Conservation (phyloP, 1,140 invertebrate species). For the Nasonia giraulti region DNA sequence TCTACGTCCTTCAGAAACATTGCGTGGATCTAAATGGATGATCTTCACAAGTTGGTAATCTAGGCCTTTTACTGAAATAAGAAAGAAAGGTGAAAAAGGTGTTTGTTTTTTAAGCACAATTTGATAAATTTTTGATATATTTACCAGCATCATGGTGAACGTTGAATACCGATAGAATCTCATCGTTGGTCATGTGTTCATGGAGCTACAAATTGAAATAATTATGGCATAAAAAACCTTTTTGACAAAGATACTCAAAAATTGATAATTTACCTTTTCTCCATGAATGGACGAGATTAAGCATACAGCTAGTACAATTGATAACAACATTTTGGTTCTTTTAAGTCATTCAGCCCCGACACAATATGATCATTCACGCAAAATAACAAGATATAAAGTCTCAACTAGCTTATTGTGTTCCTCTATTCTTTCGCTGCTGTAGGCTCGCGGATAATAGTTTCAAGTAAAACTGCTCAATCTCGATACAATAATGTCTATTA, state of each 20-base stretch:
- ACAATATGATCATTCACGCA: not conserved
- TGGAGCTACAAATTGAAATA: not conserved
- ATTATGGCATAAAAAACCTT: not conserved
- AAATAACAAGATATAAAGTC: not conserved
- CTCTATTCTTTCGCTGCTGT: too few relatives aligned
- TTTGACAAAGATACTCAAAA: not conserved
- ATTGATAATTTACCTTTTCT: not conserved
- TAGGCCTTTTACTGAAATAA: not conserved
- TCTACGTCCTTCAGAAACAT: not conserved
- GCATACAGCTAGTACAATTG: not conserved
- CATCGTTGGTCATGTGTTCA: conserved; percentile 13
- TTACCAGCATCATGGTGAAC: not conserved
- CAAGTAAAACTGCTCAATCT: not conserved
- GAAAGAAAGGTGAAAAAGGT: not conserved
- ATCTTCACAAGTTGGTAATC: conserved; percentile 44
- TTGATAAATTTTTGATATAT: not conserved
- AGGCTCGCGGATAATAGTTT: too few relatives aligned
- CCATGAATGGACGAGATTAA: not conserved
- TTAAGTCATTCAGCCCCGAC: not conserved
- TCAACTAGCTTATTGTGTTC: not conserved
- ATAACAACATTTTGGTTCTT: not conserved
- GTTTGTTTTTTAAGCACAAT: not conserved
- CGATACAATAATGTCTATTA: not conserved
- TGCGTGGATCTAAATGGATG: not conserved
- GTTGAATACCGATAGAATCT: not conserved